Conservation (phyloP, 2,113 vertebrate genomes). For the Macrotis lagotis region DNA sequence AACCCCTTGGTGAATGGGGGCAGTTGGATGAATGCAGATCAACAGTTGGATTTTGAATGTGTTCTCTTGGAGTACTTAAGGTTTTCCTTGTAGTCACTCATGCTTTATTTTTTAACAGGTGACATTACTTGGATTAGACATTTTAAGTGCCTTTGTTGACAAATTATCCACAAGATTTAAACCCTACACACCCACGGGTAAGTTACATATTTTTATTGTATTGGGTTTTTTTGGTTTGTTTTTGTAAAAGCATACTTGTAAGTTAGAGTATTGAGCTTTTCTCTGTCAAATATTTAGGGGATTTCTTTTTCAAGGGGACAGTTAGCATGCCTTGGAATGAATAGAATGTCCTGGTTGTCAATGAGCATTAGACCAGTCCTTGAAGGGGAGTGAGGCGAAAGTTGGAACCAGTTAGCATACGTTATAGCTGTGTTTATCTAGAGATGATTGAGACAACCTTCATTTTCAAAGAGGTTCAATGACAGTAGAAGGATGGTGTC, state of each 20-base stretch:
- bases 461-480: too few relatives aligned
- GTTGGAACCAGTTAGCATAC: too few relatives aligned
- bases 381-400: background rate
- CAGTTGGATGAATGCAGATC: background rate
- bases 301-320: background rate
- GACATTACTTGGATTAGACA: conserved; percentile 92
- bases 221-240: background rate
- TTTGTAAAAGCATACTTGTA: background rate
- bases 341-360: background rate
- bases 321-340: too few relatives aligned
- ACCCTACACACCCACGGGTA: conserved; percentile 92
- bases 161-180: conserved; percentile 93
- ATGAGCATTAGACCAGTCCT: too few relatives aligned
- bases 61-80: background rate
- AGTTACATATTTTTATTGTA: conserved; percentile 72
- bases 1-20: background rate
- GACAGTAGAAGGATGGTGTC: too few relatives aligned
- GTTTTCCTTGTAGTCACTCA: conserved; percentile 54
- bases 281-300: too few relatives aligned
- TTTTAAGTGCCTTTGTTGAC: conserved; percentile 91
- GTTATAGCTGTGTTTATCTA: too few relatives aligned
- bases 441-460: too few relatives aligned
- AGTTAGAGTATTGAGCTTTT: conserved; percentile 33
- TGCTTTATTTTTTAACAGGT: conserved; percentile 85
- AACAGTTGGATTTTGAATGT: background rate